Evolutionary conservation across 1,140 invertebrate species (phyloP).

Genomic region (Camponotus floridanus): DNA sequence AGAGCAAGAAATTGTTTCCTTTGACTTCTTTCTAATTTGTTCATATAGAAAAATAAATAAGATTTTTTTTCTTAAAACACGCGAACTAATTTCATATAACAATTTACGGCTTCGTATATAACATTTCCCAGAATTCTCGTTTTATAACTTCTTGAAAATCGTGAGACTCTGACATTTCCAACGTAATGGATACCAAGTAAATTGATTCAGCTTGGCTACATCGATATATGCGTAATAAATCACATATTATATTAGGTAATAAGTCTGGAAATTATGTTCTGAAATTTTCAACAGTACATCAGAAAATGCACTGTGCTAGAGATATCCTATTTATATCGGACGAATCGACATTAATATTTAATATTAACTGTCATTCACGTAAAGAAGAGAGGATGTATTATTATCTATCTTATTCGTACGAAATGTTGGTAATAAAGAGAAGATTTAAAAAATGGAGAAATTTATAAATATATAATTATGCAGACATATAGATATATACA

Average conservation of each 20-base stretch:
- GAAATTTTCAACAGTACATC: neutral
- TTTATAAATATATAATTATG: neutral
- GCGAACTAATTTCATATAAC: neutral
- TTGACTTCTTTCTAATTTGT: no score
- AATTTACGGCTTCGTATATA: neutral
- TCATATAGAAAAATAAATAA: neutral
- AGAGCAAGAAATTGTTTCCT: neutral
- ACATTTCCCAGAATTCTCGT: neutral
- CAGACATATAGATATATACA: no score
- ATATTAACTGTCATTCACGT: neutral
- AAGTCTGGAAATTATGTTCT: constrained; percentile 14
- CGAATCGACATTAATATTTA: neutral
- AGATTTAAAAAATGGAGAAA: no score
- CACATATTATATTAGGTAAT: neutral
- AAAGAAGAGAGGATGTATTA: neutral
- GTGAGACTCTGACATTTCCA: constrained; percentile 52
- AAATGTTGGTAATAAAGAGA: neutral
- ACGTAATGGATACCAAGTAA: constrained; percentile 7
- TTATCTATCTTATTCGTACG: neutral
- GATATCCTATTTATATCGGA: neutral
- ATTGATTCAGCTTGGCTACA: neutral
- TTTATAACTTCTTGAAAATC: constrained; percentile 37
- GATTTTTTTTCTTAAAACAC: neutral
- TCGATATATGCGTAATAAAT: neutral
- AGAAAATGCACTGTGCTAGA: neutral